phyloP scores from a whole-genome alignment of 2,888 invertebrate genomes.

The Cephus pygmeus region DNA sequence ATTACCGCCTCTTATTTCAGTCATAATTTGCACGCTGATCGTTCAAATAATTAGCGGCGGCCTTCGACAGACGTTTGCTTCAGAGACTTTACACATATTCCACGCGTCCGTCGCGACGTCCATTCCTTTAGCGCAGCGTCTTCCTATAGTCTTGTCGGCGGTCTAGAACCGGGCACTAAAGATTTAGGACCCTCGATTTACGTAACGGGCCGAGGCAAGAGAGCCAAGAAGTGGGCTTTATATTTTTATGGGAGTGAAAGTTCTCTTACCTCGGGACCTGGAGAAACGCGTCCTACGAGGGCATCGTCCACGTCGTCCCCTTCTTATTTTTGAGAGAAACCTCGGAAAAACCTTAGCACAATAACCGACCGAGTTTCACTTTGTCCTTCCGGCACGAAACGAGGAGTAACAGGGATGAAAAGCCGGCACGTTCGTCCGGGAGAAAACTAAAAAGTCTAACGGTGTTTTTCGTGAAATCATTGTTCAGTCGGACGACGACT shows the following conservation, averaged over 20 bases:
- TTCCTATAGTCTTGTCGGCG: conserved; percentile 19
- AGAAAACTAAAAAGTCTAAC: conserved; percentile 30
- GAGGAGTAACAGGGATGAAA: conserved; percentile 7
- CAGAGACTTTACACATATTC: neutral
- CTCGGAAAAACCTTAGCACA: conserved; percentile 56
- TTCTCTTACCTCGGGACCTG: conserved; percentile 48
- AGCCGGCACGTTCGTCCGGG: conserved; percentile 23
- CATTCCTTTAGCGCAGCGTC: conserved; percentile 27
- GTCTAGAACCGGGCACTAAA: conserved; percentile 39
- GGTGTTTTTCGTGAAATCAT: conserved; percentile 20
- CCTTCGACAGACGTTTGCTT: too few species aligned
- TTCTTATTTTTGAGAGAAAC: conserved; percentile 48
- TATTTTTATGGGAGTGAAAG: conserved; percentile 65
- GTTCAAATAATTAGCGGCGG: too few species aligned
- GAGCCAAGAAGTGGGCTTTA: conserved; percentile 44
- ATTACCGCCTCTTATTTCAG: too few species aligned
- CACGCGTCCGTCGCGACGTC: conserved; percentile 32
- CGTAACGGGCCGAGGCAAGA: conserved; percentile 46
- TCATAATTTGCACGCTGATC: too few species aligned
- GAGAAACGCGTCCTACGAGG: conserved; percentile 43
- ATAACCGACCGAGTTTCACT: conserved; percentile 56
- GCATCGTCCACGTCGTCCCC: conserved; percentile 45
- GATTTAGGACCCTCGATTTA: conserved; percentile 57
- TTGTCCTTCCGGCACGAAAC: conserved; percentile 26
- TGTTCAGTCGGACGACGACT: conserved; percentile 5